These are phyloP conservation scores for Malacosoma neustria DNA, from an alignment of 2,888 invertebrate genomes.

Conservation along the genomic window DNA sequence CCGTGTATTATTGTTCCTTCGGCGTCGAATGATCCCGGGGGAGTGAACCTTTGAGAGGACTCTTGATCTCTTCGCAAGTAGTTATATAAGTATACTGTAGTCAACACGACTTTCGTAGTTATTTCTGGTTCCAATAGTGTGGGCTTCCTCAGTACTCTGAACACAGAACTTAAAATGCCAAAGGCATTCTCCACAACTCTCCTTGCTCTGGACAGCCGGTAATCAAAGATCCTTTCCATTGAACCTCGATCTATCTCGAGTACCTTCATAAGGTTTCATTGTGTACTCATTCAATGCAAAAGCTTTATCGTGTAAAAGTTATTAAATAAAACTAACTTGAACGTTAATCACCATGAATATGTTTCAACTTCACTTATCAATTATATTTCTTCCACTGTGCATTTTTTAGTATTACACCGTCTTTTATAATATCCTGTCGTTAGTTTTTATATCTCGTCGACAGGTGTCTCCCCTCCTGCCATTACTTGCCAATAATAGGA, in stretches of 20 bases:
- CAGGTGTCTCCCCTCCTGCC: no score
- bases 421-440: no score
- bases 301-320: constrained; percentile 2
- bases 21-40: constrained; percentile 11
- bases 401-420: no score
- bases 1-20: constrained; percentile 12
- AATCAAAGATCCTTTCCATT: constrained; percentile 3
- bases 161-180: constrained; percentile 3
- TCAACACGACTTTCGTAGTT: constrained; percentile 12
- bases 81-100: constrained; percentile 10
- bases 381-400: no score
- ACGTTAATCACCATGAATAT: no score
- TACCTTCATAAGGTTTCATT: constrained; percentile 9
- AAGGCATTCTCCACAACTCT: constrained; percentile 6
- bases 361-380: no score
- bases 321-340: no score
- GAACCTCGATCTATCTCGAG: constrained; percentile 7
- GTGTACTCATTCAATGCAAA: constrained; percentile 9
- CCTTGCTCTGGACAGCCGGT: not conserved
- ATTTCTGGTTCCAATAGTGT: constrained; percentile 8
- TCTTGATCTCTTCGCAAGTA: constrained; percentile 10
- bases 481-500: no score
- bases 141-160: constrained; percentile 7
- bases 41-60: constrained; percentile 10
- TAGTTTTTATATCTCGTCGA: no score